Evolutionary conservation across 2,113 vertebrate species (phyloP), one percentile per base, ranked within the genome.

Genomic region (Chunga burmeisteri): DNA sequence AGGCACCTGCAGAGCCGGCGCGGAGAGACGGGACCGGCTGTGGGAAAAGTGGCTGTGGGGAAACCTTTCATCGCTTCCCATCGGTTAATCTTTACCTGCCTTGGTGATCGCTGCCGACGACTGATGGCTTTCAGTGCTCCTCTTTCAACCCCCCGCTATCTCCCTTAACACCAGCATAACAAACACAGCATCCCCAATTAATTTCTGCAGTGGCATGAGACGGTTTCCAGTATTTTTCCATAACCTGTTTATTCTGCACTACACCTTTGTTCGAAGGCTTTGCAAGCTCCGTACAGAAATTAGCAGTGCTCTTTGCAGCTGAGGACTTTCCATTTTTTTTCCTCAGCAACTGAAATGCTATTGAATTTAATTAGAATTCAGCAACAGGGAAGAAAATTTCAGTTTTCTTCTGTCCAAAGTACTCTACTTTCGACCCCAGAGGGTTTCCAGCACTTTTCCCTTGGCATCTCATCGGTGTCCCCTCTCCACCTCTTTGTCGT

Each of bases 1-100:
- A 53, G 53, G 25, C 16, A 5, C 2, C 61, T 9, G 38, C 40
- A 47, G 55, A 75, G 55, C 29, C 50, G 5, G 49, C 9, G 16
- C 1, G 2, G 44, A 16, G 63, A 47, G 55, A 22, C 1, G 4
- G 52, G 6, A 19, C 27, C 0, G 0, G n/a, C 58, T 30, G 0
- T 6, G 50, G 46, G 38, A 19, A 72, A 22, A 21, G 52, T 1
- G 1, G 19, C 44, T 25, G 62, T 0, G 1, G 26, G 36, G 27
- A 50, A 32, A 56, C 9, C 27, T 47, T 36, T 12, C 8, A 34
- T 59, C 59, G 12, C n/a, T 16, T 73, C 47, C 52, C n/a, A 16
- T 34, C 7, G 6, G 23, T 71, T 63, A n/a, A 71, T n/a, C 10
- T 53, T 42, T 13, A 9, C 55, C 44, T 11, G 10, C 16, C 1